phyloP scores from a whole-genome alignment of 2,888 invertebrate species.

The Polyploca ridens region DNA sequence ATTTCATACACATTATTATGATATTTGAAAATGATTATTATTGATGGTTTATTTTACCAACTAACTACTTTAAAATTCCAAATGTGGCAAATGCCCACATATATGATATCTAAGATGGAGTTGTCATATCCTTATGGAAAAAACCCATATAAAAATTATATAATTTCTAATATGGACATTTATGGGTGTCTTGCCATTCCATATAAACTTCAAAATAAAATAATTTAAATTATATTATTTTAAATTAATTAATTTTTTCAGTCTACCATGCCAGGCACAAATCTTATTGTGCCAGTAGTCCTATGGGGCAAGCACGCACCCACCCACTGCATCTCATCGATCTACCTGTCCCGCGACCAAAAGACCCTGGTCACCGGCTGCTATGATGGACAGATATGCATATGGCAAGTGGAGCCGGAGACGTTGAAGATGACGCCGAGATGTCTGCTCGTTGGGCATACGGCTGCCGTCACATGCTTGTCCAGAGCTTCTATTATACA shows the following conservation, averaged over 20 bases:
- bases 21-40: no score
- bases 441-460: conserved; percentile 96
- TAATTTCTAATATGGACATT: no score
- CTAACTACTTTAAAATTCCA: no score
- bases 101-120: no score
- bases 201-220: no score
- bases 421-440: conserved; percentile 95
- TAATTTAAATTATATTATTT: background rate
- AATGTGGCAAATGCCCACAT: no score
- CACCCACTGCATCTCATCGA: conserved; percentile 97
- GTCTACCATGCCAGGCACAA: conserved; percentile 89
- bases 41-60: no score
- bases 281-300: conserved; percentile 98
- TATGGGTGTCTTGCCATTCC: no score
- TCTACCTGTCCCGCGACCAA: conserved; percentile 96
- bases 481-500: conserved; percentile 91
- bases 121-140: no score
- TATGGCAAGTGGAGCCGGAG: conserved; percentile 93
- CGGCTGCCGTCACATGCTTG: conserved; percentile 96
- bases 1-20: no score
- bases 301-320: conserved; percentile 98
- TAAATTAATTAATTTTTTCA: conserved; percentile 27
- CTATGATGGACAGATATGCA: conserved; percentile 98
- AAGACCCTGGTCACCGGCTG: conserved; percentile 97
- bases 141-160: no score